Base-by-base conservation (phyloP, 1,140 invertebrate genomes). In the Triops cancriformis region DNA sequence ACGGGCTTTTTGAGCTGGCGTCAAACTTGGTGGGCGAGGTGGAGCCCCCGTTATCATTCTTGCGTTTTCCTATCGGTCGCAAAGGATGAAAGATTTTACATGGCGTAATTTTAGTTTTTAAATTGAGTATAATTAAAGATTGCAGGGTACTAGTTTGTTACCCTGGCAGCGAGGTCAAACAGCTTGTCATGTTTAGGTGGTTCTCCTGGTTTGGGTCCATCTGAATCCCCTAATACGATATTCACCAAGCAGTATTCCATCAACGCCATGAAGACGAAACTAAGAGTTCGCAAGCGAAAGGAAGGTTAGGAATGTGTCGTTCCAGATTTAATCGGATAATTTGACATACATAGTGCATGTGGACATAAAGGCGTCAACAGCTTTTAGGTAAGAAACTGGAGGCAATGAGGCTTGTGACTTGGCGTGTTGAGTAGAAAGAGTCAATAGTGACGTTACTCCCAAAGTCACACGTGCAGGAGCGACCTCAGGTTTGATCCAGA, bases 161-260 rank as follows among this genome's bases (percentile, higher is more conserved):
- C 86, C 75, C 78, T 77, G 1, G 84, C 84, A 23, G 87, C 84
- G 73, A 87, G 84, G 28, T 89, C 87, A 80, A 88, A 88, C 26
- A 89, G 86, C 78, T 86, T 88, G 77, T 89, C 87, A 23, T 86
- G 82, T 81, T 88, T 89, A n/a, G 43, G 79, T 64, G 73, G 73
- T 73, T 76, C 77, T 43, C 76, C 42, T 26, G 73, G 72, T 26
- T 78, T 79, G 0, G 86, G 86, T 0, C 85, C 85, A 79, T 90
- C 90, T 10, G 88, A 89, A 81, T 93, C 91, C 1, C 92, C 92
- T 2, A 96, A 86, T 0, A 96, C 92, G 73, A 96, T 94, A 82
- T 96, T 96, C 1, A 96, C 93, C 79, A 96, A 84, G 81, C 94
- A 95, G 83, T 96, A 96, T 84, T 96, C 94, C 94, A 96, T 96